phyloP scores from a whole-genome alignment of 2,113 vertebrate species.

The Polypterus bichir region DNA sequence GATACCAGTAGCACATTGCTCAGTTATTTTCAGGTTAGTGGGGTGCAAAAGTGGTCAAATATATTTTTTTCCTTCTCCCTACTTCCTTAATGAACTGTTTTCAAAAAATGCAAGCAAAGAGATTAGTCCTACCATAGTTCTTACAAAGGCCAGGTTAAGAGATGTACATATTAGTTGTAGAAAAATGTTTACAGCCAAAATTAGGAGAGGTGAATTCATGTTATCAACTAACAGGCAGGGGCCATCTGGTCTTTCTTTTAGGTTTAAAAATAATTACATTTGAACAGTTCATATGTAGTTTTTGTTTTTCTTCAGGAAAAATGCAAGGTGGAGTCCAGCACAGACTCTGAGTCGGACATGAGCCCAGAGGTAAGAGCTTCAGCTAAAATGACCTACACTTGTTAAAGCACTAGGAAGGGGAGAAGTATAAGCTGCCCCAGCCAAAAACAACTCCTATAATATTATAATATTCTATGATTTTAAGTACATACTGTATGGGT shows the following conservation, averaged over 20 bases:
- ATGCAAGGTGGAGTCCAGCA: constrained; percentile 62
- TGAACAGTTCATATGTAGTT: neutral
- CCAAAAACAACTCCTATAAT: too few relatives aligned
- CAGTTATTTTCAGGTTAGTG: neutral
- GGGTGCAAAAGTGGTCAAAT: too few relatives aligned
- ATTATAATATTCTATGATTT: too few relatives aligned
- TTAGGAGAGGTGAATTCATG: too few relatives aligned
- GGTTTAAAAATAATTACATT: neutral
- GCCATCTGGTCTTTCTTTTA: neutral
- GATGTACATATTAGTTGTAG: neutral
- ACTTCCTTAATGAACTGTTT: too few relatives aligned
- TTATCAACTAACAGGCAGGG: too few relatives aligned
- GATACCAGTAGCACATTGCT: neutral
- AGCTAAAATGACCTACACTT: too few relatives aligned
- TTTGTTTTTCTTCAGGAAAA: constrained; percentile 36
- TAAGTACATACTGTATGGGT: too few relatives aligned
- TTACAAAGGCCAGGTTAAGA: neutral
- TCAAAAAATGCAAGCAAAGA: too few relatives aligned
- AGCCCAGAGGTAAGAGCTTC: constrained; percentile 40
- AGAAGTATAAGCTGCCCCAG: too few relatives aligned
- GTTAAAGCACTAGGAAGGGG: too few relatives aligned
- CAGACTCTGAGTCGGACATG: constrained; percentile 58
- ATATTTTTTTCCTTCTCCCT: too few relatives aligned
- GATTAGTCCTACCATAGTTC: neutral
- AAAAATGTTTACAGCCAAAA: neutral